Base-by-base conservation (phyloP, 2,888 invertebrate species). In the Argyra leucocephala region DNA sequence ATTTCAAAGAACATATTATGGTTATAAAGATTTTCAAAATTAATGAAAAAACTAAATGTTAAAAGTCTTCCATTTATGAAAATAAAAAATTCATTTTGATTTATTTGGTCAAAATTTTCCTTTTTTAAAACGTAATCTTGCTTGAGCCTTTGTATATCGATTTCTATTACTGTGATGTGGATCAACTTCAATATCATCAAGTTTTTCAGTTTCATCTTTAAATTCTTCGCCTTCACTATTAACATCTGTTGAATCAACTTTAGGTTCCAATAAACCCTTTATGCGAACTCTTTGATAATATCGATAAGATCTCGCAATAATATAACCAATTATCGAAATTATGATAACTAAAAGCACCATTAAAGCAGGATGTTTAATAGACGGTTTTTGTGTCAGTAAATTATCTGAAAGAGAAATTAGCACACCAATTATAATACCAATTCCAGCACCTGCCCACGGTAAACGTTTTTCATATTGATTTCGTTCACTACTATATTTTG, bases 91-190 rank as follows among this genome's bases (percentile, higher is more conserved):
- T 26, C 7, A 26, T 26, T 26, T 26, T 37, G 6, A 15, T 9
- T 48, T 12, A 36, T 22, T 22, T 21, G 63, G 65, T 82, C 69
- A 86, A 76, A 83, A 80, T 80, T 87, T 88, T 69, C 88, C 89
- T 78, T 88, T 88, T 76, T 87, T 87, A 76, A 86, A 89, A 76
- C 89, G 82, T 73, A 88, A 87, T 69, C 89, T 81, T 15, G 89
- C 88, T 77, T 89, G 89, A 5, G 89, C 88, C 81, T 88, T 89
- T 69, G 86, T 88, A 73, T 88, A 88, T 74, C 86, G 81, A 12
- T 76, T 74, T n/a, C 72, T 70, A 70, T 81, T 80, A 71, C 81
- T 81, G 69, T 81, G 82, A 7, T n/a, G 36, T 5, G 18, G 18
- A 21, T 60, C 48, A 57, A 23, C 21, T 37, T 59, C 64, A 21